Evolutionary conservation across 1,140 invertebrate species (phyloP).

Genomic region (Anastatus disparis): DNA sequence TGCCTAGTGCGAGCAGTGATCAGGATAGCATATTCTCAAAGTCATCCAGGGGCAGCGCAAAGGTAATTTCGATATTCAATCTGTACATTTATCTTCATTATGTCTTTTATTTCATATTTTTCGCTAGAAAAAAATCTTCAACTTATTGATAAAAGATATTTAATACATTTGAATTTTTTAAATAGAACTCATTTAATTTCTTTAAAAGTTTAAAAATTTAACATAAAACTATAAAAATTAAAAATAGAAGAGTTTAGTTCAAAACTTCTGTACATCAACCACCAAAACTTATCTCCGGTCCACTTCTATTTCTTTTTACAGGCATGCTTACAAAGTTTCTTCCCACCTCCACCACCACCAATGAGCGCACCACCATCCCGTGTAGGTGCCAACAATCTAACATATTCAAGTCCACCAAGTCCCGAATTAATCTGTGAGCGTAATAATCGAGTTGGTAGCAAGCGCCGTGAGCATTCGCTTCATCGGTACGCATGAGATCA

Average conservation of each 20-base stretch:
- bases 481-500: conserved; percentile 64
- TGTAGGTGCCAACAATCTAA: conserved; percentile 62
- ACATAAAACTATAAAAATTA: no score
- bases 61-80: no score
- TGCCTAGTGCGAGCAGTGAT: conserved; percentile 65
- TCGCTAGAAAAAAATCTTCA: no score
- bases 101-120: no score
- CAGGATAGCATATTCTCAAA: conserved; percentile 69
- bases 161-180: no score
- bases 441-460: conserved; percentile 61
- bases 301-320: conserved; percentile 42
- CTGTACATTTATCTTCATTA: no score
- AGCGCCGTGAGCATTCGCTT: conserved; percentile 63
- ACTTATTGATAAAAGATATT: no score
- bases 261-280: no score
- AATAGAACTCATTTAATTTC: no score
- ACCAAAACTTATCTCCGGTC: no score
- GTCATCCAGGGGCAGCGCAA: conserved; percentile 66
- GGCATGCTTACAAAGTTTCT: conserved; percentile 68
- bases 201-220: no score
- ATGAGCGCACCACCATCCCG: conserved; percentile 62
- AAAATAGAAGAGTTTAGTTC: no score
- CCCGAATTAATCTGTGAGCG: conserved; percentile 59
- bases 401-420: conserved; percentile 65
- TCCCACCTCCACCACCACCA: conserved; percentile 64